These are phyloP conservation scores for Sanderia malayensis DNA, from an alignment of 30 jellyfish, hydroid and myxozoan genomes.

Conservation along the genomic window DNA sequence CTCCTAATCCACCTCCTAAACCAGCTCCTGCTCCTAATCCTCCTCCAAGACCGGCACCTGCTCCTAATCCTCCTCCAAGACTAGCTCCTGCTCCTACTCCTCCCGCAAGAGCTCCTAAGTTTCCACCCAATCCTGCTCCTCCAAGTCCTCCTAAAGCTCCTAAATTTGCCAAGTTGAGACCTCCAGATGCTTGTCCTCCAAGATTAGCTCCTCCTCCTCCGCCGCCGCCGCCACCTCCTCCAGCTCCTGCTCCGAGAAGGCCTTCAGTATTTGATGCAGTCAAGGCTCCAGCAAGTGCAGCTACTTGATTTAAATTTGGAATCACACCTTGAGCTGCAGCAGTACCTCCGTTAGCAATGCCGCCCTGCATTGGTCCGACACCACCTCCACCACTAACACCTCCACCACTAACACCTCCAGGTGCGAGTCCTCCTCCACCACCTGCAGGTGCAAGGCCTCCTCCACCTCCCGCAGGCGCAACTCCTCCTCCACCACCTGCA, in stretches of 20 bases:
- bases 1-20: constrained; percentile 30
- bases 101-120: constrained; percentile 1
- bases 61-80: constrained; percentile 47
- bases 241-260: constrained; percentile 32
- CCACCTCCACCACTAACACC: constrained; percentile 10
- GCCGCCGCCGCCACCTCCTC: constrained; percentile 46
- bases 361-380: background rate
- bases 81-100: constrained; percentile 29
- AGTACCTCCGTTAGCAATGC: background rate
- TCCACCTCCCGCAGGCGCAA: constrained; percentile 27
- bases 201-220: constrained; percentile 42
- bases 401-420: background rate
- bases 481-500: constrained; percentile 80
- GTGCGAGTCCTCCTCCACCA: background rate
- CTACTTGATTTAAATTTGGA: constrained; percentile 2
- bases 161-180: constrained; percentile 23
- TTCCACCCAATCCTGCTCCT: constrained; percentile 35
- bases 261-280: constrained; percentile 25
- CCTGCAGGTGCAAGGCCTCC: constrained; percentile 15
- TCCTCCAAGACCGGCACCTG: constrained; percentile 44
- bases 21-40: constrained; percentile 50
- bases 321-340: constrained; percentile 9
- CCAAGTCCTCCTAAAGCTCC: constrained; percentile 63
- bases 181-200: constrained; percentile 24
- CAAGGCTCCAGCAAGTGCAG: background rate